phyloP scores from a whole-genome alignment of 2,797 vertebrate genomes.

The Picus viridis region DNA sequence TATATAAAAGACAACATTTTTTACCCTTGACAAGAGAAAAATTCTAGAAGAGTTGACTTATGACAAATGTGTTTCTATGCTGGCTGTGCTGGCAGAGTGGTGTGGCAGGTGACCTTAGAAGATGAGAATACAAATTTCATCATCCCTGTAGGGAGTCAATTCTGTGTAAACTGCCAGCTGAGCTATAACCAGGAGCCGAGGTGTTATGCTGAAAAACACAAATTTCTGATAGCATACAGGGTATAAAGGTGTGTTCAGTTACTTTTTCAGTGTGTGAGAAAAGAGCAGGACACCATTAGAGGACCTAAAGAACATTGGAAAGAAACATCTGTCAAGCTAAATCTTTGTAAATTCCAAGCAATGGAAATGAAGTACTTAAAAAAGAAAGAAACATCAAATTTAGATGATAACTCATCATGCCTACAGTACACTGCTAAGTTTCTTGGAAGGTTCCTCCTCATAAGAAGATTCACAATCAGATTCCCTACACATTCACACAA shows the following conservation, averaged over 20 bases:
- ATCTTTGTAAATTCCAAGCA: background rate
- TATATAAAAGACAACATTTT: background rate
- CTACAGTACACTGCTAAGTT: background rate
- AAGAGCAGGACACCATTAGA: background rate
- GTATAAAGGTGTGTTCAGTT: background rate
- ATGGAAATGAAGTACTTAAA: background rate
- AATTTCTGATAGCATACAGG: background rate
- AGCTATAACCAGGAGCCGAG: background rate
- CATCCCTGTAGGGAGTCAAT: background rate
- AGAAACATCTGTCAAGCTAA: background rate
- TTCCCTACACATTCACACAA: accelerated
- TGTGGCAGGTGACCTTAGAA: background rate
- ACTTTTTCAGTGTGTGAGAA: background rate
- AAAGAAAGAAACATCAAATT: background rate
- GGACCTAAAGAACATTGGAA: background rate
- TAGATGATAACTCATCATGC: background rate
- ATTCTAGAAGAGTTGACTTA: background rate
- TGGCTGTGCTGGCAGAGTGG: background rate
- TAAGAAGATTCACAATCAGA: background rate
- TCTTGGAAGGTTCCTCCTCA: background rate
- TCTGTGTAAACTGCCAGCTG: background rate
- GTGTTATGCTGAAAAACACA: background rate
- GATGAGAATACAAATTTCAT: background rate
- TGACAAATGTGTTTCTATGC: background rate
- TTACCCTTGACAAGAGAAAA: background rate